These are phyloP conservation scores for Epistrophe grossulariae DNA, from an alignment of 2,888 invertebrate species.

Conservation along the genomic window DNA sequence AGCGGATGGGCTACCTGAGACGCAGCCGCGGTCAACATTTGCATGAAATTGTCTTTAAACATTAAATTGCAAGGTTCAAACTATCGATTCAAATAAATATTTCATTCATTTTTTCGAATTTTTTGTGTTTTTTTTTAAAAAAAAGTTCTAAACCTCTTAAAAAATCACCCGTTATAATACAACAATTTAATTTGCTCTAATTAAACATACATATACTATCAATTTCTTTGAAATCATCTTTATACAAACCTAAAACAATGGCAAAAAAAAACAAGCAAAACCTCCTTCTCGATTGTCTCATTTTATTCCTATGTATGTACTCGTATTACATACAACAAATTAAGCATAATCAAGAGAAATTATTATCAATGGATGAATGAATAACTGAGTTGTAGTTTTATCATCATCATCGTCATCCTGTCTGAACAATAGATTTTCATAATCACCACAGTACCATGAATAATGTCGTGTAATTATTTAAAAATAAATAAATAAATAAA, in stretches of 20 bases:
- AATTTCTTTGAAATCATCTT: constrained; percentile 9
- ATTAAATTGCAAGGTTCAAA: too few relatives aligned
- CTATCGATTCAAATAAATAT: too few relatives aligned
- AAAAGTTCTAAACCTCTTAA: too few relatives aligned
- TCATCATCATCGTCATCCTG: constrained; percentile 55
- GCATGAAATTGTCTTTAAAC: too few relatives aligned
- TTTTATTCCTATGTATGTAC: not conserved
- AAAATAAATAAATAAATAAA: constrained; percentile 10
- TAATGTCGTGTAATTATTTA: constrained; percentile 35
- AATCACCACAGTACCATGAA: constrained; percentile 22
- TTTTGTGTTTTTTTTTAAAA: too few relatives aligned
- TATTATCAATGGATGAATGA: constrained; percentile 52
- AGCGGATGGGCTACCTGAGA: too few relatives aligned
- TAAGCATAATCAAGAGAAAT: constrained; percentile 50
- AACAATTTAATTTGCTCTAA: too few relatives aligned
- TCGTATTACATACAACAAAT: too few relatives aligned
- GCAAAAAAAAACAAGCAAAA: not conserved
- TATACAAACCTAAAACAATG: not conserved
- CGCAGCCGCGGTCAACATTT: too few relatives aligned
- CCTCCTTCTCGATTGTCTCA: constrained; percentile 12
- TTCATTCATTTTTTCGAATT: too few relatives aligned
- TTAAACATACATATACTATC: too few relatives aligned
- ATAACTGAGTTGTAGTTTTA: constrained; percentile 28
- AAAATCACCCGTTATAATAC: too few relatives aligned
- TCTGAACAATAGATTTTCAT: constrained; percentile 41